A percentile compares a stretch with the other conserved stretches of the same genome.
These are phyloP conservation scores for Acrossocheilus wenchowensis DNA, from an alignment of 2,797 vertebrate species.

Conservation along the genomic window DNA sequence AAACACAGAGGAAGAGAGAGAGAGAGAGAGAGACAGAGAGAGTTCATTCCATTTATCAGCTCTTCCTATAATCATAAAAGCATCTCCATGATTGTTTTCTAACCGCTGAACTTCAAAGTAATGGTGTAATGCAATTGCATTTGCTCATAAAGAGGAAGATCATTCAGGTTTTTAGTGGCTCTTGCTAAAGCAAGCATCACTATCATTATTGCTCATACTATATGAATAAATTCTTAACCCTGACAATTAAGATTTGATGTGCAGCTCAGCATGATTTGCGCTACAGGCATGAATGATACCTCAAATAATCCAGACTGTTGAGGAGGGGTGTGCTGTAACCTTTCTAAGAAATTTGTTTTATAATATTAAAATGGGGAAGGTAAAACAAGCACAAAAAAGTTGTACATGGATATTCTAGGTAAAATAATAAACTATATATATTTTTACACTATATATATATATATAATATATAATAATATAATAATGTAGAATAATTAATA, in stretches of 20 bases:
- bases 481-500: neutral
- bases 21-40: conserved; percentile 30
- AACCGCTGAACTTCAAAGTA: neutral
- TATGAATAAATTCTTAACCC: neutral
- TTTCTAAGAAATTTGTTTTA: neutral
- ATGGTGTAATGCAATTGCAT: conserved; percentile 10
- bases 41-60: conserved; percentile 31
- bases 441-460: neutral
- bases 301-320: neutral
- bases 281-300: neutral
- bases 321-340: neutral
- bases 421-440: neutral
- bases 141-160: conserved; percentile 1
- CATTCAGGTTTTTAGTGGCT: neutral
- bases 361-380: neutral
- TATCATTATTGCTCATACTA: neutral
- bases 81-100: conserved; percentile 1
- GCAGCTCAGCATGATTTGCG: neutral
- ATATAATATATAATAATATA: too few species aligned
- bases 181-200: neutral
- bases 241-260: neutral
- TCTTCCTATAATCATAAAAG: conserved; percentile 32
- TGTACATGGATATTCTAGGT: neutral
- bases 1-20: conserved; percentile 3
- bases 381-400: neutral